phyloP scores from a whole-genome alignment of 64 coral and sea anemone species.

The Porites lutea region DNA sequence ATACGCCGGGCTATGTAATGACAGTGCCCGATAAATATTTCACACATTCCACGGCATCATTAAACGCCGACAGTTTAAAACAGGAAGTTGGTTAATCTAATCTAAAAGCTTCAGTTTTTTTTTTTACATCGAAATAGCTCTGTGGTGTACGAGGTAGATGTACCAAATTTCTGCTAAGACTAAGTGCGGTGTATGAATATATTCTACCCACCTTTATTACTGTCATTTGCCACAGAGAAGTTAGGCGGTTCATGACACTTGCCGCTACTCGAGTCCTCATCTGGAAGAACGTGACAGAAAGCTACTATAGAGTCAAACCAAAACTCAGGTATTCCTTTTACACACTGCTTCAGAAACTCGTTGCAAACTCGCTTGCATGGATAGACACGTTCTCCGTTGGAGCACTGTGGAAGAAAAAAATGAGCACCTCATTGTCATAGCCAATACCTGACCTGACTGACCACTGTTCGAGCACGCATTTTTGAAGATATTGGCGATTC shows the following conservation, averaged over 20 bases:
- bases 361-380: conserved; percentile 36
- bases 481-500: background rate
- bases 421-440: background rate
- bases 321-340: background rate
- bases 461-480: background rate
- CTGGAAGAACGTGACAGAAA: background rate
- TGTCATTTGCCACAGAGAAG: conserved; percentile 20
- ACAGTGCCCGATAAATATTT: too few species aligned
- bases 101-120: too few species aligned
- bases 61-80: too few species aligned
- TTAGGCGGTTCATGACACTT: conserved; percentile 17
- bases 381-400: background rate
- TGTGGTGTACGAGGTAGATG: too few species aligned
- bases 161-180: too few species aligned
- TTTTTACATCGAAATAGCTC: too few species aligned
- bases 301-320: background rate
- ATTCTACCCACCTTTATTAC: background rate
- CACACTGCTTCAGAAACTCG: conserved; percentile 36
- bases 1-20: too few species aligned
- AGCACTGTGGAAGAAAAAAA: background rate
- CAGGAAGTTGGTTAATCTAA: too few species aligned
- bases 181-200: too few species aligned
- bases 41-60: too few species aligned
- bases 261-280: background rate
- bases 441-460: background rate